Evolutionary conservation across 2,797 vertebrate species (phyloP), one percentile per base, ranked within the genome.

Genomic region (Pangasius sanitwongsei): DNA sequence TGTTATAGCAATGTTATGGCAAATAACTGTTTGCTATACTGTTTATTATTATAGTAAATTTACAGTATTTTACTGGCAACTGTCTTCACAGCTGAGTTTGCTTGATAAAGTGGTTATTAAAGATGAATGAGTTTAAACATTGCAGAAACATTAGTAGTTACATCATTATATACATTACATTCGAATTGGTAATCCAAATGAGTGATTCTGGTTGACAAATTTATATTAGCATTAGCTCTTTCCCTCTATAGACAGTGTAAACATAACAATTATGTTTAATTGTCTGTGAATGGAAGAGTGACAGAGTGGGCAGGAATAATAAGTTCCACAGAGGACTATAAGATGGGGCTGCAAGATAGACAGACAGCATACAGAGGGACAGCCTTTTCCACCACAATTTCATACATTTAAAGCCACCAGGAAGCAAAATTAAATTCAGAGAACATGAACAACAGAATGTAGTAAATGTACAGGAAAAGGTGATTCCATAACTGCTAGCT

Each of bases 191-290:
- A 25, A 82, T 59, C 78, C 1, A 59, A 59, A 82, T 82, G 8
- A 57, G 4, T 37, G 78, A 82, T 82, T 55, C 20, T 59, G 31
- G 31, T 25, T 53, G 75, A 53, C 48, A 53, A 20, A 37, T 82
- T 59, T 23, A 12, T 59, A 59, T 59, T 61, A 59, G 55, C 78
- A 59, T 82, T 41, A 59, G 20, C 16, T 37, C 78, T 57, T 18
- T 28, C 2, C 34, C 25, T 70, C 50, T 41, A 0, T 31, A 55
- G 34, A 83, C 65, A 48, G 86, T 28, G 48, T 48, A 87, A 59
- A 87, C n/a, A 87, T 88, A 20, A 75, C 44, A 63, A 63, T 85
- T 83, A 88, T 44, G 61, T 18, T 69, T 77, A 67, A 69, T 78
- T 23, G 2, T 88, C 44, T 57, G 48, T 85, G n/a, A 85, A 83